Conservation (phyloP, 2,888 invertebrate genomes). For the Papilio protenor region DNA sequence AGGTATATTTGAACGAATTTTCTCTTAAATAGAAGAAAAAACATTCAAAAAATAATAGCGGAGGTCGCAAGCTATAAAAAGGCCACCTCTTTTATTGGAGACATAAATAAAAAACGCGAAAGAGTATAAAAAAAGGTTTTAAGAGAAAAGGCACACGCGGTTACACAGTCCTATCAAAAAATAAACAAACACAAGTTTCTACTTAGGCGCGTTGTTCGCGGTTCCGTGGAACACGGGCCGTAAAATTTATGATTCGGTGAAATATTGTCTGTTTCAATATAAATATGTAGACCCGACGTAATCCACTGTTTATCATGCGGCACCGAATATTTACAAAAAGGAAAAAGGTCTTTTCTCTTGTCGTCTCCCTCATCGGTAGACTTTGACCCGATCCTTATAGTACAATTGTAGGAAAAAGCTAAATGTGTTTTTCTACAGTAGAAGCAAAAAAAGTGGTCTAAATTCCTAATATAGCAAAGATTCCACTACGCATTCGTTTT, state of each 20-base stretch:
- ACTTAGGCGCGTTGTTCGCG: conserved; percentile 75
- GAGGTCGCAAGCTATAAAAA: conserved; percentile 64
- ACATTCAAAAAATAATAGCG: conserved; percentile 61
- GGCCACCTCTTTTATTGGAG: conserved; percentile 77
- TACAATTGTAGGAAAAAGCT: conserved; percentile 42
- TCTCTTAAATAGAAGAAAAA: conserved; percentile 32
- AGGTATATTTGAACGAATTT: conserved; percentile 40
- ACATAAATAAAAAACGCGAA: conserved; percentile 68
- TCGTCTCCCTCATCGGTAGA: not conserved
- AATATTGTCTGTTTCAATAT: conserved; percentile 60
- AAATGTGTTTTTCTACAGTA: not conserved
- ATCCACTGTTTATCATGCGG: conserved; percentile 52
- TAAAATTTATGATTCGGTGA: conserved; percentile 82
- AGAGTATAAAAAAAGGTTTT: conserved; percentile 58
- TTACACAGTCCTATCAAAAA: conserved; percentile 82
- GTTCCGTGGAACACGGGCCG: conserved; percentile 74
- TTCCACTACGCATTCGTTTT: too few relatives aligned
- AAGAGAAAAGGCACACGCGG: conserved; percentile 76
- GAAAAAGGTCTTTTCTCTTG: conserved; percentile 40
- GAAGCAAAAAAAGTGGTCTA: not conserved
- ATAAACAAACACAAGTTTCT: conserved; percentile 80
- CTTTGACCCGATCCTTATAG: not conserved
- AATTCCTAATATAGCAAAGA: too few relatives aligned
- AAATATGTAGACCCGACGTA: conserved; percentile 46
- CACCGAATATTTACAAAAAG: conserved; percentile 45